Base-by-base conservation (phyloP, 2,888 invertebrate species). In the Stramonita haemastoma region DNA sequence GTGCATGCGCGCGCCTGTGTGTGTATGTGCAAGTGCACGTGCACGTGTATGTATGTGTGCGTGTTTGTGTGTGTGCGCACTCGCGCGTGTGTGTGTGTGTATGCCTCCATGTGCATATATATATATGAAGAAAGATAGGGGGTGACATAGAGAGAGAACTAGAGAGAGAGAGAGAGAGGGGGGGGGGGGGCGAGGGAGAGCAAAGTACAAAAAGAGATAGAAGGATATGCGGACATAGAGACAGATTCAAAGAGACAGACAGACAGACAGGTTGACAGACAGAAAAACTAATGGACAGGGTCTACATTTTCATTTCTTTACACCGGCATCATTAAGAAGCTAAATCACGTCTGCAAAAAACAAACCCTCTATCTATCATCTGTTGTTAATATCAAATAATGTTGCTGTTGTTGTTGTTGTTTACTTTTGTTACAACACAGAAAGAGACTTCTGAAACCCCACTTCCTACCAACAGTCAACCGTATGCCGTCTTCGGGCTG, bases 31-130 rank as follows among this genome's bases (percentile, higher is more conserved):
- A 32, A 46, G 83, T 46, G 46, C 26, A 17, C 15, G 83, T 46
- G 32, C 26, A 26, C 26, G 26, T 26, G 26, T 79, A 32, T 1
- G 77, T 8, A 15, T 2, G 15, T 77, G 32, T 32, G 32, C 32
- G 77, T 77, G 26, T 46, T 26, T 83, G n/a, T n/a, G 83, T 83
- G n/a, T 83, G 83, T 83, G 46, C 56, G 26, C 66, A 34, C 57
- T 29, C 46, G 81, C 26, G 79, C 60, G 66, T 84, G 57, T 57
- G 60, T 86, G 86, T 32, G 60, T 32, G 70, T 66, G 86, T 60
- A 29, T 34, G 34, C 2, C 29, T n/a, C 32, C 1, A 60, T 8
- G 86, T 32, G 0, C 34, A 34, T 79, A 1, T 70, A 26, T 19
- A n/a, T n/a, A n/a, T n/a, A n/a, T n/a, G n/a, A n/a, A n/a, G n/a